These are phyloP conservation scores for Anolis apletophallus DNA, from an alignment of 2,797 vertebrate species.

Conservation along the genomic window DNA sequence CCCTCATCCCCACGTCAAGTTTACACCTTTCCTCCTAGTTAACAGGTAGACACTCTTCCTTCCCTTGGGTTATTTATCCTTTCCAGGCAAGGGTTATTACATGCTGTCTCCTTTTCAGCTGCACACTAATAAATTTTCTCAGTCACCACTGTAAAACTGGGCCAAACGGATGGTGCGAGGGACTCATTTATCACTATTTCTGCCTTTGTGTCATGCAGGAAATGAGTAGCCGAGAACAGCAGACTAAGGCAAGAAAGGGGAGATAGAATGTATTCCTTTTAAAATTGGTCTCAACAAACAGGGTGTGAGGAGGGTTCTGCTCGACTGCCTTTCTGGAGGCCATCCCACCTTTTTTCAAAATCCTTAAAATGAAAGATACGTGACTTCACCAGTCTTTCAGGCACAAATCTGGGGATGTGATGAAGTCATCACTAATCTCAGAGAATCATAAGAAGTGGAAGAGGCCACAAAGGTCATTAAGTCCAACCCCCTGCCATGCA, in stretches of 20 bases:
- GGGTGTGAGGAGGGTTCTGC: not conserved
- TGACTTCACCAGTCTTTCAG: not conserved
- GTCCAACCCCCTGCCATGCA: too few relatives aligned
- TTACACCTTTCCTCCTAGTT: slow-evolving; percentile 53
- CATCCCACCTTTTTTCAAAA: slow-evolving; percentile 17
- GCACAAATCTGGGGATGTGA: not conserved
- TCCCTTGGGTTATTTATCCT: slow-evolving; percentile 55
- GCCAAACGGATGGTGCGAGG: slow-evolving; percentile 51
- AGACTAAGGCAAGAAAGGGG: not conserved
- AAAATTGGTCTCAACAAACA: slow-evolving; percentile 29
- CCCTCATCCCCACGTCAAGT: slow-evolving; percentile 35
- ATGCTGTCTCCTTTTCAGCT: slow-evolving; percentile 59
- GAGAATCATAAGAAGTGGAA: too few relatives aligned
- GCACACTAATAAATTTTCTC: slow-evolving; percentile 69
- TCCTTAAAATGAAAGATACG: not conserved
- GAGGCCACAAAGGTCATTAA: too few relatives aligned
- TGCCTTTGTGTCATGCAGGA: slow-evolving; percentile 56
- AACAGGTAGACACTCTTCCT: slow-evolving; percentile 52
- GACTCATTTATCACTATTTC: slow-evolving; percentile 68
- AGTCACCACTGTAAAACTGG: slow-evolving; percentile 61
- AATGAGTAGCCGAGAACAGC: slow-evolving; percentile 55
- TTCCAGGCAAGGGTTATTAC: slow-evolving; percentile 54
- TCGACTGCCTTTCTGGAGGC: not conserved
- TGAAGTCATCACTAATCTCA: too few relatives aligned
- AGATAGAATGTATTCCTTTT: slow-evolving; percentile 37